Evolutionary conservation across 2,797 vertebrate genomes (phyloP), one percentile per base, ranked within the genome.

Genomic region (Ctenochaetus hawaiiensis): DNA sequence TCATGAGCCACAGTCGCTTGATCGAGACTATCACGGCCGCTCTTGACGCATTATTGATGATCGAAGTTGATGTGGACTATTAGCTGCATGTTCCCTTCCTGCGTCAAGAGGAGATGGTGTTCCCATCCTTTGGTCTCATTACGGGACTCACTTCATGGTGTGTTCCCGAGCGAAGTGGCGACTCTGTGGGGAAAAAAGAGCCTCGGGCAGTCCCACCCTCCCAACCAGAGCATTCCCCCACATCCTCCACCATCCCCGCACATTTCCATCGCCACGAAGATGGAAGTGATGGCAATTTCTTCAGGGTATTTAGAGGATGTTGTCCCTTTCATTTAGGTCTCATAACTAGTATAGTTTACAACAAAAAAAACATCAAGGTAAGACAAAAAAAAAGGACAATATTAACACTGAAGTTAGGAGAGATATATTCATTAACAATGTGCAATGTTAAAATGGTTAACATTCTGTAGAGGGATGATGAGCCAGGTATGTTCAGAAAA

Each of bases 41-140:
- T 83, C 83, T 63, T 53, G 85, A 66, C n/a, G 34, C 75, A 63
- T 81, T 84, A 82, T 77, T 59, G 70, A 67, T 87, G 90, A 93
- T 91, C 52, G 79, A 72, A 74, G 77, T 88, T 84, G 92, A 92
- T 86, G 65, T 72, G 78, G 85, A 77, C 88, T 89, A 92, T 91
- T 92, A 93, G 81, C 77, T 80, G 84, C 74, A 84, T 74, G 84
- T 71, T 83, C 77, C 77, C 84, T 79, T 76, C 85, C 82, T 67
- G 69, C 60, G 51, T 90, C 78, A 79, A 78, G 80, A 84, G 48
- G 88, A 75, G 85, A 86, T 66, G 75, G 69, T 53, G 81, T 80
- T 81, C 87, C 86, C 76, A 43, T 89, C 90, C 83, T 92, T 89
- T 87, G 83, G 91, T 92, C 90, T 91, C 79, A 83, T 89, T 89